Evolutionary conservation across 35 echinoderm and acorn worm genomes (phyloP), one percentile per base, ranked within the genome.

Genomic region (Ptychodera flava): DNA sequence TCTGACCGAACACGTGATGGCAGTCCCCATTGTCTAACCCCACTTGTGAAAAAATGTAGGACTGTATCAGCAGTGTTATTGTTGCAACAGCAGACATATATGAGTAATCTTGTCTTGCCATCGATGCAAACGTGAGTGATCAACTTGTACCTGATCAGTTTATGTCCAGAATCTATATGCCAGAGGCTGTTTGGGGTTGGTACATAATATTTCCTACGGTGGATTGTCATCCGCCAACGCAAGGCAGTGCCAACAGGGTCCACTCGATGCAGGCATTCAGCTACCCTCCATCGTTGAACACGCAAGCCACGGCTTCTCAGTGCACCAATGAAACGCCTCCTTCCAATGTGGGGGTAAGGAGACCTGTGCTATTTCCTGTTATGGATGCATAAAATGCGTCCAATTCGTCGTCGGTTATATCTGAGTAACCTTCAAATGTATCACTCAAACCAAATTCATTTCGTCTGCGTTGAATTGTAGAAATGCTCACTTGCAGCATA

Each of bases 51-150:
- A 6, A 64, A 64, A 64, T 64, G 6, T 6, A 64, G 45, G 45
- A 64, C 45, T 64, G 45, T 64, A 64, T 64, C 45, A 64, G 45
- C 45, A 64, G 45, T 64, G 45, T 64, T 64, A 64, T 64, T 64
- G 45, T 64, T 64, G 45, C 45, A 64, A 64, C 45, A 64, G 45
- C 6, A 64, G 22, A 64, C 45, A 64, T 64, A 64, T 64, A 64
- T 6, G 22, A 64, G 45, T 64, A 64, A 64, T 64, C 45, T 64
- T 64, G 45, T 64, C 45, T 64, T 64, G 45, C 45, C 45, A 64
- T 64, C 45, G 45, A 64, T 64, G 22, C 45, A 64, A 64, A 64
- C 45, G 22, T 64, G 45, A 12, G 45, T 64, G 22, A 64, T 64
- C 45, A 64, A 22, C 45, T 64, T 12, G 45, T 64, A 64, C 45